These are phyloP conservation scores for Ptychobarbus kaznakovi DNA, from an alignment of 2,797 vertebrate species.

Conservation along the genomic window DNA sequence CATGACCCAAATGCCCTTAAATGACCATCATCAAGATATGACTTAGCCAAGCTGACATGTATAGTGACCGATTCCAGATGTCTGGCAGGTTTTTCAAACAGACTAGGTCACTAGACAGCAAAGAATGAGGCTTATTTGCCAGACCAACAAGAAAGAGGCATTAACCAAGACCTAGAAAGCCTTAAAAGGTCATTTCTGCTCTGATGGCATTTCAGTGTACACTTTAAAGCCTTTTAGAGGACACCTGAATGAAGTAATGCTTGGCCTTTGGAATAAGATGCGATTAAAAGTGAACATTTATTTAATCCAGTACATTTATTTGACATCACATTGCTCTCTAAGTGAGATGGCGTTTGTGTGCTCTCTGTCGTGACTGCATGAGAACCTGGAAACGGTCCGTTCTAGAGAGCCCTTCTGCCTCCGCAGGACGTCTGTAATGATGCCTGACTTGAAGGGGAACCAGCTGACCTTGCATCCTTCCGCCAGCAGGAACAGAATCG, in stretches of 20 bases:
- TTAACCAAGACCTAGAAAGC: not conserved
- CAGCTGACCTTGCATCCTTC: constrained; percentile 68
- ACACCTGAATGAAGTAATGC: not conserved
- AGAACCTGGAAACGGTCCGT: not conserved
- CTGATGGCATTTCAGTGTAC: not conserved
- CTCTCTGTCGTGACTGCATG: constrained; percentile 17
- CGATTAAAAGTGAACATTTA: not conserved
- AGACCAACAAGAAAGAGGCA: constrained; percentile 1
- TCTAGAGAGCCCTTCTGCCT: constrained; percentile 8
- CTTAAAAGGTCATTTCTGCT: not conserved
- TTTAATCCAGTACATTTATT: not conserved
- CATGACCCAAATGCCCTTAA: not conserved
- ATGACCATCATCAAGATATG: constrained; percentile 30
- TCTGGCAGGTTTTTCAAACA: constrained; percentile 40
- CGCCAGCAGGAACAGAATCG: constrained; percentile 49
- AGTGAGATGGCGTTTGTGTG: not conserved
- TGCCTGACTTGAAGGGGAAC: constrained; percentile 60
- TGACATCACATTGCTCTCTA: constrained; percentile 12
- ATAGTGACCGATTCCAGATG: constrained; percentile 41
- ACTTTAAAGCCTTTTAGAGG: constrained; percentile 22
- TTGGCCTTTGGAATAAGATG: not conserved
- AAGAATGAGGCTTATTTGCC: constrained; percentile 13
- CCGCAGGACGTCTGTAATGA: constrained; percentile 50
- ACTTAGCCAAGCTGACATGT: constrained; percentile 25
- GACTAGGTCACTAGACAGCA: not conserved